Evolutionary conservation across 1,140 invertebrate genomes (phyloP).

Genomic region (Drosophila pseudoananassae): DNA sequence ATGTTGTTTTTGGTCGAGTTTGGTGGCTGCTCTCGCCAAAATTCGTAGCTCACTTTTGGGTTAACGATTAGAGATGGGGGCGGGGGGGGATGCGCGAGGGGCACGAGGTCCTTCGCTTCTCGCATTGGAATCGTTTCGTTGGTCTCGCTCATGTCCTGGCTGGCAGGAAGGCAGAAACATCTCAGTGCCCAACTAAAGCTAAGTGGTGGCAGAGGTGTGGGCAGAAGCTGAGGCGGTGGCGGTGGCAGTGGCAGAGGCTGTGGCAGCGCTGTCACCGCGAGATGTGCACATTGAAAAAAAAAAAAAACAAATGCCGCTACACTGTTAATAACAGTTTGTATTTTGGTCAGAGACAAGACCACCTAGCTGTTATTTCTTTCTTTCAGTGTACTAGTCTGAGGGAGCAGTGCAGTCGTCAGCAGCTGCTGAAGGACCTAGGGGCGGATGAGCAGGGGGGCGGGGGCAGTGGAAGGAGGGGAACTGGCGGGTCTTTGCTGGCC

Average conservation of each 20-base stretch:
- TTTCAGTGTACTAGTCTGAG: background rate
- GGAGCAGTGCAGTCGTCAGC: background rate
- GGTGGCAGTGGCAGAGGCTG: background rate
- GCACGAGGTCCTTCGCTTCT: conserved; percentile 23
- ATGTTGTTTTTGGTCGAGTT: conserved; percentile 1
- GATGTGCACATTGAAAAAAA: background rate
- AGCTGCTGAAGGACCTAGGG: conserved; percentile 1
- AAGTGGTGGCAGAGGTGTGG: background rate
- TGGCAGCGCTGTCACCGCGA: background rate
- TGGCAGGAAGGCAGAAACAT: conserved; percentile 12
- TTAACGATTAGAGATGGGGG: conserved; percentile 8
- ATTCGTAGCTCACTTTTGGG: conserved; percentile 20
- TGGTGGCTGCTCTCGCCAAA: background rate
- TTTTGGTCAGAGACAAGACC: background rate
- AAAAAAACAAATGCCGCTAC: background rate
- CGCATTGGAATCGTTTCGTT: conserved; percentile 23
- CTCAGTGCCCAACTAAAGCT: conserved; percentile 53
- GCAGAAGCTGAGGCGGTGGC: background rate
- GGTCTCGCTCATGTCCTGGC: background rate
- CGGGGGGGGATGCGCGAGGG: background rate
- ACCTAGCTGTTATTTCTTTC: background rate
- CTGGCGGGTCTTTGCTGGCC: conserved; percentile 9
- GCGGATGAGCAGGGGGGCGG: background rate
- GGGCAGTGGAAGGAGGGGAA: background rate
- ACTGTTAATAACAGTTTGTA: background rate